These are phyloP conservation scores for Lordiphosa stackelbergi DNA, from an alignment of 1,140 invertebrate genomes.

Conservation along the genomic window DNA sequence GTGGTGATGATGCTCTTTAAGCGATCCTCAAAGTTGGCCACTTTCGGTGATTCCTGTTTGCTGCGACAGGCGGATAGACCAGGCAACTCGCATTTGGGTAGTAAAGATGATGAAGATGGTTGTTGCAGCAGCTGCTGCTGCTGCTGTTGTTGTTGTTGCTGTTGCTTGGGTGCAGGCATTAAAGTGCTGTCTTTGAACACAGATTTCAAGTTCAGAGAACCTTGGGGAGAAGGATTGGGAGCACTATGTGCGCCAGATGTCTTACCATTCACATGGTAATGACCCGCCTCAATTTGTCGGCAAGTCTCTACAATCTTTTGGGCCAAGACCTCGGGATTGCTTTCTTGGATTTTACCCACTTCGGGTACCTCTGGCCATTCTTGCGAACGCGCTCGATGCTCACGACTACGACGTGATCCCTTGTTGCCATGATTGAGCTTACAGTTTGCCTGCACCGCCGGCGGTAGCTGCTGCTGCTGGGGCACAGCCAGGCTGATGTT, in stretches of 20 bases:
- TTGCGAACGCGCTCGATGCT: conserved; percentile 87
- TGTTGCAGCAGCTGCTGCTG: conserved; percentile 3
- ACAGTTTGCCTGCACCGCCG: conserved; percentile 37
- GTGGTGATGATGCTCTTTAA: conserved; percentile 94
- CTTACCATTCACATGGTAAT: conserved; percentile 35
- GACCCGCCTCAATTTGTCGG: conserved; percentile 88
- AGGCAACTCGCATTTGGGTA: conserved; percentile 57
- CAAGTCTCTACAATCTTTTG: conserved; percentile 93
- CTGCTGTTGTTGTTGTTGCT: conserved; percentile 33
- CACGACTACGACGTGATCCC: conserved; percentile 82
- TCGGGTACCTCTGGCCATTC: conserved; percentile 94
- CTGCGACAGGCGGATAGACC: conserved; percentile 24
- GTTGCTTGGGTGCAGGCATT: conserved; percentile 71
- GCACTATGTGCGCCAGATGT: conserved; percentile 36
- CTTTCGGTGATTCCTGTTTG: conserved; percentile 85
- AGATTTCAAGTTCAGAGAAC: conserved; percentile 10
- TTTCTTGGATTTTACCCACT: conserved; percentile 92
- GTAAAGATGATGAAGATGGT: conserved; percentile 6
- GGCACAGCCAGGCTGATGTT: conserved; percentile 65
- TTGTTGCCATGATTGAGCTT: conserved; percentile 76
- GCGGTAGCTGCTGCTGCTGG: conserved; percentile 14
- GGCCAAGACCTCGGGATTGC: conserved; percentile 92
- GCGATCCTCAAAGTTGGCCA: conserved; percentile 93
- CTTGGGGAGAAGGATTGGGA: conserved; percentile 1
- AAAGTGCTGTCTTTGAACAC: conserved; percentile 63